Evolutionary conservation across 2,888 invertebrate genomes (phyloP).

Genomic region (Campoplex nolae): DNA sequence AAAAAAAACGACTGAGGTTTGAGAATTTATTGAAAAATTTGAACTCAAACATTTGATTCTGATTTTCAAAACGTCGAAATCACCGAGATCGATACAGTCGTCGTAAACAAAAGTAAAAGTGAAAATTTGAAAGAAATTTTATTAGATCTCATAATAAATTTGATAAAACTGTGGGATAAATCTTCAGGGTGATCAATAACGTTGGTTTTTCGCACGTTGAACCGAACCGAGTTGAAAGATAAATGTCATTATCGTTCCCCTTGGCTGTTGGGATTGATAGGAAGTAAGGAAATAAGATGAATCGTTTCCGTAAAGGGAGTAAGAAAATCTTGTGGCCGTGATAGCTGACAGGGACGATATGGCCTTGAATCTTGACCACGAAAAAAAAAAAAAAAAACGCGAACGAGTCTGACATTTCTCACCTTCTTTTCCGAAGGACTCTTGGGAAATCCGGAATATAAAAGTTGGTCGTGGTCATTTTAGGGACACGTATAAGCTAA

Average conservation of each 20-base stretch:
- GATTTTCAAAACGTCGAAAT: neutral
- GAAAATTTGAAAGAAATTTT: neutral
- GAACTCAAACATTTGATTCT: no score
- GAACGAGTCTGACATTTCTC: constrained; percentile 3
- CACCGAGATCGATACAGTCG: no score
- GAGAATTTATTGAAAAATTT: neutral
- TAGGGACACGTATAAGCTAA: neutral
- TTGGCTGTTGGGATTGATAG: neutral
- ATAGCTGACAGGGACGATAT: constrained; percentile 9
- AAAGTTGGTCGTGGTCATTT: constrained; percentile 36
- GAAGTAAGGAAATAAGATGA: neutral
- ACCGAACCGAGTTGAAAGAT: neutral
- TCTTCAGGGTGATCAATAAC: no score
- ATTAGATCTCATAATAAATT: neutral
- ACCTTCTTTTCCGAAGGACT: neutral
- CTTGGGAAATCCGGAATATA: constrained; percentile 46
- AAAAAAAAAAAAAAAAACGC: constrained; percentile 29
- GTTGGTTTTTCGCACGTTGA: neutral
- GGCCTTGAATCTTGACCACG: constrained; percentile 59
- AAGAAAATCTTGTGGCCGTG: neutral
- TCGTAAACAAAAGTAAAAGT: no score
- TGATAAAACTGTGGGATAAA: neutral
- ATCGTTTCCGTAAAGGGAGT: neutral
- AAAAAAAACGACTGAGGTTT: neutral
- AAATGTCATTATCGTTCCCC: neutral